phyloP scores from a whole-genome alignment of 2,888 invertebrate genomes.

The Cephus runcator region DNA sequence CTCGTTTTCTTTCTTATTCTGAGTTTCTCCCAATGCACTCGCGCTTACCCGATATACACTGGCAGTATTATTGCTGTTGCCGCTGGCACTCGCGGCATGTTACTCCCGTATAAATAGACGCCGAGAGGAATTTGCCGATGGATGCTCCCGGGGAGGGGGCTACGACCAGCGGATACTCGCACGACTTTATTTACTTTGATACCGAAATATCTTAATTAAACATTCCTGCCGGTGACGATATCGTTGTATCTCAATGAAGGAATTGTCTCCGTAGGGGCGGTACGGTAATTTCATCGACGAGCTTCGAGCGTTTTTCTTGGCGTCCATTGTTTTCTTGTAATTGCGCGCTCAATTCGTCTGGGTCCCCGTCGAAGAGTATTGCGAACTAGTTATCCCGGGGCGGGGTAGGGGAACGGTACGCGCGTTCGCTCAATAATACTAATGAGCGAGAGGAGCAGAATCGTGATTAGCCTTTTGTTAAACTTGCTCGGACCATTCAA shows the following conservation, averaged over 20 bases:
- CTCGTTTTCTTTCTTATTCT: not conserved
- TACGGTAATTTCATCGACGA: not conserved
- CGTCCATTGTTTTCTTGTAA: not conserved
- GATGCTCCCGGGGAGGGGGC: not conserved
- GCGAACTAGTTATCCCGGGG: not conserved
- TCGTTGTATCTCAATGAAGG: not conserved
- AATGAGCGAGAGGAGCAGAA: not conserved
- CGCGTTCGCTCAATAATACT: not conserved
- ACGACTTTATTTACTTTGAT: not conserved
- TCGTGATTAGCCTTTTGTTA: not conserved
- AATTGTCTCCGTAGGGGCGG: not conserved
- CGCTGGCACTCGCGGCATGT: not conserved
- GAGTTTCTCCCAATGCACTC: not conserved
- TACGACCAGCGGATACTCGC: not conserved
- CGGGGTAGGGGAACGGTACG: not conserved
- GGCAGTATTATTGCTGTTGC: not conserved
- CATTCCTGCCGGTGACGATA: not conserved
- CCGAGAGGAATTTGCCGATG: not conserved
- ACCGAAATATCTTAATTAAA: not conserved
- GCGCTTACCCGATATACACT: not conserved
- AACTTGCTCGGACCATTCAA: not conserved
- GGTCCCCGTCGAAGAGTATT: not conserved
- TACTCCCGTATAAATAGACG: not conserved
- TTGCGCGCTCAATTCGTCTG: not conserved
- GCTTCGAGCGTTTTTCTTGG: not conserved